Percentiles rank a stretch among this genome's conserved stretches.
Evolutionary conservation across 1,140 invertebrate species (phyloP).

Genomic region (Propsilocerus akamusi): DNA sequence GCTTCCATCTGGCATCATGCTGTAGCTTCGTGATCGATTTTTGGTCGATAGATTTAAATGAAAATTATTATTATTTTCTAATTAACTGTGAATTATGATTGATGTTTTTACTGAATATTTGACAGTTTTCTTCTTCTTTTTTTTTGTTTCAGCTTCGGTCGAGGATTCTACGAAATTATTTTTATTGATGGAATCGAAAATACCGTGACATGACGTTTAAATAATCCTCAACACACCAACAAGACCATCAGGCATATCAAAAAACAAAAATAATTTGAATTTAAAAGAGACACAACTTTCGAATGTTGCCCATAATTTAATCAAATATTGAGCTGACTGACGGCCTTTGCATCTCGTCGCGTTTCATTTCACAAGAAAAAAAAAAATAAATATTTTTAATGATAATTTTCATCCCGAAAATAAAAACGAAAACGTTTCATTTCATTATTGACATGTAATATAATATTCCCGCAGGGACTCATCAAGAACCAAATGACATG

Average conservation of each 20-base stretch:
- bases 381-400: no score
- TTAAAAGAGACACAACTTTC: no score
- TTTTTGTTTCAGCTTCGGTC: no score
- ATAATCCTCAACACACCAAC: no score
- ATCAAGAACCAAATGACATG: neutral
- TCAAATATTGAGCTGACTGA: slow-evolving; percentile 1
- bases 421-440: neutral
- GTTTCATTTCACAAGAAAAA: no score
- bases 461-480: slow-evolving; percentile 1
- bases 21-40: neutral
- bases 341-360: no score
- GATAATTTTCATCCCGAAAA: neutral
- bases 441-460: slow-evolving; percentile 3
- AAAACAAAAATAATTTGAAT: neutral
- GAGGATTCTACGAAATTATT: no score
- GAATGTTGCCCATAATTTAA: no score
- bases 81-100: slow-evolving; percentile 1
- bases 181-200: no score
- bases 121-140: slow-evolving; percentile 1
- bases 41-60: neutral
- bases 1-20: neutral
- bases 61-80: no score
- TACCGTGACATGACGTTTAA: no score
- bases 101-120: neutral
- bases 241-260: no score